These are phyloP conservation scores for Lucilia cuprina DNA, from an alignment of 1,140 invertebrate genomes.

Conservation along the genomic window DNA sequence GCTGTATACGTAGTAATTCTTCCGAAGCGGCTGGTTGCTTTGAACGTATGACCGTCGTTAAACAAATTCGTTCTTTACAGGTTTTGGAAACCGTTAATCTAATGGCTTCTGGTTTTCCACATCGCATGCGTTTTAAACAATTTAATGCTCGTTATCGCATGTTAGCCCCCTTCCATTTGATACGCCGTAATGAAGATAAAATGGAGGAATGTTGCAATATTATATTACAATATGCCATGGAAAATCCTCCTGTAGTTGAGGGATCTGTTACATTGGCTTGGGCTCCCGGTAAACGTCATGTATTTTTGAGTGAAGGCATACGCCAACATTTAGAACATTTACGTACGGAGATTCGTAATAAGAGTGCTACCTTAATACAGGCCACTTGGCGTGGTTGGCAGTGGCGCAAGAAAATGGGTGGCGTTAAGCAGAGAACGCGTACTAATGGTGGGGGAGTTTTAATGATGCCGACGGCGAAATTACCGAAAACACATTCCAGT, in stretches of 20 bases:
- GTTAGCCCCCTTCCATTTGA: constrained; percentile 77
- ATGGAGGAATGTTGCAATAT: constrained; percentile 80
- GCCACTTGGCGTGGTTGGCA: constrained; percentile 83
- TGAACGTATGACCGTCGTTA: constrained; percentile 80
- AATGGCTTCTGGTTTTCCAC: constrained; percentile 92
- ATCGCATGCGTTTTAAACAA: constrained; percentile 94
- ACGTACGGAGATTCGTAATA: constrained; percentile 76
- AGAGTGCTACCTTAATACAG: constrained; percentile 81
- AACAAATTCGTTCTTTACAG: constrained; percentile 86
- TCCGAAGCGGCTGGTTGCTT: constrained; percentile 80
- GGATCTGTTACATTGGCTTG: constrained; percentile 59
- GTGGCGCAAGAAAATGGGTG: constrained; percentile 74
- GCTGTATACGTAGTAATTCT: constrained; percentile 87
- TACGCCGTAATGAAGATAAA: constrained; percentile 80
- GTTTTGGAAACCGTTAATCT: constrained; percentile 94
- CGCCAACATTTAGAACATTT: constrained; percentile 86
- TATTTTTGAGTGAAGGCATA: constrained; percentile 93
- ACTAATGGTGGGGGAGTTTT: constrained; percentile 23
- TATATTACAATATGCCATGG: constrained; percentile 73
- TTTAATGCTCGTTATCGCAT: constrained; percentile 87
- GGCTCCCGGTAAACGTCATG: constrained; percentile 91
- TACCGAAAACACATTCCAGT: constrained; percentile 30
- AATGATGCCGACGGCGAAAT: constrained; percentile 41
- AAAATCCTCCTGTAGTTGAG: constrained; percentile 60
- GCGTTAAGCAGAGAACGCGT: constrained; percentile 60